Evolutionary conservation across 2,888 invertebrate genomes (phyloP).

Genomic region (Sinotaia quadrata): DNA sequence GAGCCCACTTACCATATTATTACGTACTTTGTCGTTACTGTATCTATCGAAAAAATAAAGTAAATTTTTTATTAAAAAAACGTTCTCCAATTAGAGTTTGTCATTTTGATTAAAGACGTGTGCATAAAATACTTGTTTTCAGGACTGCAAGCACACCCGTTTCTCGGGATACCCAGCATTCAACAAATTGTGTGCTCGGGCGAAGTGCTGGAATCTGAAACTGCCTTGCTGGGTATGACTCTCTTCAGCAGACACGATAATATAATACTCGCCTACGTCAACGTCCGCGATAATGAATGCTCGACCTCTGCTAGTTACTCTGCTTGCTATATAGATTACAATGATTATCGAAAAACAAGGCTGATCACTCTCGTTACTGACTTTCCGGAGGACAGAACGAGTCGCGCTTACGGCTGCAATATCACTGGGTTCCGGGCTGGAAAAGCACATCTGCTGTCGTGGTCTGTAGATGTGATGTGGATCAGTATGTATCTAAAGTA

Average conservation of each 20-base stretch:
- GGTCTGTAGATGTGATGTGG: background rate
- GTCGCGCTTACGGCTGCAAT: constrained; percentile 12
- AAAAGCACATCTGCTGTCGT: constrained; percentile 5
- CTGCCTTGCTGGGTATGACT: constrained; percentile 9
- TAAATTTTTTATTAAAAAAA: no score
- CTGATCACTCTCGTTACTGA: constrained; percentile 6
- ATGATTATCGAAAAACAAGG: constrained; percentile 3
- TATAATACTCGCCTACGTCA: constrained; percentile 13
- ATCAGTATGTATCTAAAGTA: constrained; percentile 15
- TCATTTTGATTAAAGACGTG: no score
- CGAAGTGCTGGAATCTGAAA: background rate
- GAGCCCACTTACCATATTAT: no score
- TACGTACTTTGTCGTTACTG: no score
- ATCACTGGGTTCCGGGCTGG: constrained; percentile 9
- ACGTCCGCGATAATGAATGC: constrained; percentile 14
- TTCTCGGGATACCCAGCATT: background rate
- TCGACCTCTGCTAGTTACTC: constrained; percentile 18
- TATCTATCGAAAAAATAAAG: no score
- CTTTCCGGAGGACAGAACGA: background rate
- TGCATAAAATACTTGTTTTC: no score
- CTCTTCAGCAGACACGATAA: background rate
- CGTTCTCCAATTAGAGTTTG: no score
- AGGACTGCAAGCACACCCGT: background rate
- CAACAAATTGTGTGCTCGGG: constrained; percentile 18
- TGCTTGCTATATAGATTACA: background rate